A percentile compares a stretch with the other conserved stretches of the same genome.
phyloP scores from a whole-genome alignment of 2,888 invertebrate species.

The Agrotis exclamationis region DNA sequence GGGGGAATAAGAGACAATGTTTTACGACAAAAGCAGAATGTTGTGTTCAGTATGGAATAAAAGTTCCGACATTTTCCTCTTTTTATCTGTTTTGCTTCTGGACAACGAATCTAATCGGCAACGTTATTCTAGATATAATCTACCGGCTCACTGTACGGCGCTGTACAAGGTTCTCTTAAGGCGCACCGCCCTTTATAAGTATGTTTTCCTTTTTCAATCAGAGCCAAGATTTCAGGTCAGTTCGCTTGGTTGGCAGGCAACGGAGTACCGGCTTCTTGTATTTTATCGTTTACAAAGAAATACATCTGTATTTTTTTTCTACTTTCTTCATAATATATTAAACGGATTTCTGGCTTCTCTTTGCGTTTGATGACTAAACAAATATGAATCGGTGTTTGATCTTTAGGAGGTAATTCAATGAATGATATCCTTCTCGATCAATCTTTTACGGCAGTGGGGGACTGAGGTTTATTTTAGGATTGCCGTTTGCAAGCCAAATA shows the following conservation, averaged over 20 bases:
- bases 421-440: constrained; percentile 7
- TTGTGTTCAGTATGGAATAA: neutral
- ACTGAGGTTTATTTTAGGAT: neutral
- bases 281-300: constrained; percentile 58
- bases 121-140: constrained; percentile 34
- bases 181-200: constrained; percentile 53
- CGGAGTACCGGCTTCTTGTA: constrained; percentile 39
- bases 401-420: neutral
- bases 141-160: constrained; percentile 9
- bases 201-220: constrained; percentile 63
- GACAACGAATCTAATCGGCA: constrained; percentile 21
- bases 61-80: neutral
- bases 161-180: constrained; percentile 31
- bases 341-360: constrained; percentile 30
- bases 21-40: no score
- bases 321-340: constrained; percentile 27
- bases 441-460: neutral
- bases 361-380: constrained; percentile 42
- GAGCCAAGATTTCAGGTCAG: constrained; percentile 61
- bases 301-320: constrained; percentile 45
- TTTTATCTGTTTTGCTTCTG: neutral
- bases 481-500: no score
- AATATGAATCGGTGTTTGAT: constrained; percentile 37
- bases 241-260: constrained; percentile 55
- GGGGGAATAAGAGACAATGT: no score